Evolutionary conservation across 2,888 invertebrate species (phyloP).

Genomic region (Caenorhabditis zanzibari): DNA sequence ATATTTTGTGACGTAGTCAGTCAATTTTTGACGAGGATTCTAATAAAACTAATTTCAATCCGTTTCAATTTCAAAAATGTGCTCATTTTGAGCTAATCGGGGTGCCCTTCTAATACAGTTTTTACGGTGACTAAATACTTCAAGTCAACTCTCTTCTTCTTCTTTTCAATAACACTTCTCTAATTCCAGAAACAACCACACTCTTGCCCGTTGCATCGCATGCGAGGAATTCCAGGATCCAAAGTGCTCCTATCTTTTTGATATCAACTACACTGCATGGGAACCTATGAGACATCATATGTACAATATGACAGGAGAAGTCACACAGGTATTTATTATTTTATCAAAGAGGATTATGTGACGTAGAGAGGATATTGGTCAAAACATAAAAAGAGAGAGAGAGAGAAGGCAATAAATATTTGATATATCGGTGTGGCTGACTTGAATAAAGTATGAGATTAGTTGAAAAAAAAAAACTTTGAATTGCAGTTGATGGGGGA

Average conservation of each 20-base stretch:
- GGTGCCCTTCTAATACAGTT: too few relatives aligned
- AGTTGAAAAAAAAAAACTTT: not conserved
- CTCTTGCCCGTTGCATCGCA: slow-evolving; percentile 78
- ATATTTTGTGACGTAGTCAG: too few relatives aligned
- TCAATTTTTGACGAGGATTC: too few relatives aligned
- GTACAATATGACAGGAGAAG: slow-evolving; percentile 77
- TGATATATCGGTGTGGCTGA: slow-evolving; percentile 11
- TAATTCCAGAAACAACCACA: slow-evolving; percentile 75
- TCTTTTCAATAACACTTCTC: not conserved
- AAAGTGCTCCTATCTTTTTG: slow-evolving; percentile 78
- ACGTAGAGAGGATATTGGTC: slow-evolving; percentile 16
- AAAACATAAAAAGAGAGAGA: slow-evolving; percentile 30
- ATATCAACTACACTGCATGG: slow-evolving; percentile 79
- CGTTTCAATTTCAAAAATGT: too few relatives aligned
- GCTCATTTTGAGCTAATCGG: too few relatives aligned
- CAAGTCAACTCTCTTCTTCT: too few relatives aligned
- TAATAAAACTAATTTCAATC: too few relatives aligned
- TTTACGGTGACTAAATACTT: too few relatives aligned
- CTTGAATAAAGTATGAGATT: slow-evolving; percentile 30
- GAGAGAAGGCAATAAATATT: slow-evolving; percentile 41
- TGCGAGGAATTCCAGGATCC: slow-evolving; percentile 80
- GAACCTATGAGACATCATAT: slow-evolving; percentile 80
- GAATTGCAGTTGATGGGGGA: slow-evolving; percentile 75
- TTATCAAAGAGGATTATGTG: slow-evolving; percentile 45
- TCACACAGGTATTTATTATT: slow-evolving; percentile 75